Evolutionary conservation across 2,888 invertebrate genomes (phyloP), one percentile per base, ranked within the genome.

Genomic region (Pachliopta kotzebuea): DNA sequence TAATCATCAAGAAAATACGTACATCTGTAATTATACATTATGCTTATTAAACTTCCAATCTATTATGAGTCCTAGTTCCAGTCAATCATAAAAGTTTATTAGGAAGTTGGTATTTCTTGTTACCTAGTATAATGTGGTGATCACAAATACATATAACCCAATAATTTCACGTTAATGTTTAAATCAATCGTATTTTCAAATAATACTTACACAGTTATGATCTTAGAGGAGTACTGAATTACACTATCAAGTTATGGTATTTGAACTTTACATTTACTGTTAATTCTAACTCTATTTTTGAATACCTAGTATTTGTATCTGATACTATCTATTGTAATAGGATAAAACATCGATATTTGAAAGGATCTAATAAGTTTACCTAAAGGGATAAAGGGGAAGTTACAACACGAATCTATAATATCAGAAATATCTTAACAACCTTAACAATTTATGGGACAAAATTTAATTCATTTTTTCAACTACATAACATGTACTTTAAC

Each of bases 331-430:
- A 45, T n/a, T n/a, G 45, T n/a, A 45, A 45, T n/a, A 45, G 31
- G 9, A 65, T 64, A 69, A 78, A 80, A 78, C 74, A 76, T 76
- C 76, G 75, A 76, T 69, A 79, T 74, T 62, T 64, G 57, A 66
- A 62, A 74, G 76, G 76, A 72, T 75, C 77, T 80, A 79, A 64
- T 77, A 80, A 83, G 83, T 82, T 78, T 80, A 82, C 78, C 80
- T 85, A 80, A n/a, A 76, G 77, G 81, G 80, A 77, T 70, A 77
- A 80, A 80, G 50, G 77, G 80, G 80, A 73, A 69, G 75, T 76
- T 75, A 74, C 72, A 71, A 56, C 52, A 57, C 11, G 76, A 75
- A 70, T 80, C 81, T 86, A 85, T 85, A 79, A 76, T 73, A 74
- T 70, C 70, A 70, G 73, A 76, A 75, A 76, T 70, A 74, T 74